Percentiles rank a stretch among this genome's conserved stretches.
Evolutionary conservation across 2,797 vertebrate species (phyloP).

Genomic region (Cirrhinus mrigala): DNA sequence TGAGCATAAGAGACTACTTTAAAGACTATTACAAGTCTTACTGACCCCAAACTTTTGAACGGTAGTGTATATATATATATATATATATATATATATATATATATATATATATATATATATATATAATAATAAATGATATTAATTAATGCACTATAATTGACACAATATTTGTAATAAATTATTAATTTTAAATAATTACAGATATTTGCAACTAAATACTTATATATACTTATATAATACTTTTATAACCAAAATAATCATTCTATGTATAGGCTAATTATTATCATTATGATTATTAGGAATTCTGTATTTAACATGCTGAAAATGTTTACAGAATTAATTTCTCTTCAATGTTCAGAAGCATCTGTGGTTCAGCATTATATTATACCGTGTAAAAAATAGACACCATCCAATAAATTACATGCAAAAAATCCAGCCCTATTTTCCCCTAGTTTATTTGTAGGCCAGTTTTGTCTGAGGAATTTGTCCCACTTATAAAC

Average conservation of each 20-base stretch:
- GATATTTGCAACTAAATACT: not conserved
- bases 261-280: not conserved
- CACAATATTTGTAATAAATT: not conserved
- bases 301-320: not conserved
- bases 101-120: no score
- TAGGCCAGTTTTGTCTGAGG: not conserved
- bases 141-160: not conserved
- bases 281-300: not conserved
- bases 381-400: not conserved
- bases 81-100: no score
- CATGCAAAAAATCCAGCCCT: not conserved
- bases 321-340: not conserved
- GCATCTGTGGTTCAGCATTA: not conserved
- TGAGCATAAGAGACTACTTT: no score
- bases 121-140: no score
- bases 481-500: not conserved
- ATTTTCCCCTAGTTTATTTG: not conserved
- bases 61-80: no score
- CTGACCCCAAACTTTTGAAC: no score
- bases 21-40: no score
- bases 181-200: not conserved
- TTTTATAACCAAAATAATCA: not conserved
- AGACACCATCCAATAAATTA: not conserved
- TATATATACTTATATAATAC: not conserved
- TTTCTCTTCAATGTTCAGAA: not conserved